phyloP scores from a whole-genome alignment of 2,888 invertebrate species.

The Brachyptera risi region DNA sequence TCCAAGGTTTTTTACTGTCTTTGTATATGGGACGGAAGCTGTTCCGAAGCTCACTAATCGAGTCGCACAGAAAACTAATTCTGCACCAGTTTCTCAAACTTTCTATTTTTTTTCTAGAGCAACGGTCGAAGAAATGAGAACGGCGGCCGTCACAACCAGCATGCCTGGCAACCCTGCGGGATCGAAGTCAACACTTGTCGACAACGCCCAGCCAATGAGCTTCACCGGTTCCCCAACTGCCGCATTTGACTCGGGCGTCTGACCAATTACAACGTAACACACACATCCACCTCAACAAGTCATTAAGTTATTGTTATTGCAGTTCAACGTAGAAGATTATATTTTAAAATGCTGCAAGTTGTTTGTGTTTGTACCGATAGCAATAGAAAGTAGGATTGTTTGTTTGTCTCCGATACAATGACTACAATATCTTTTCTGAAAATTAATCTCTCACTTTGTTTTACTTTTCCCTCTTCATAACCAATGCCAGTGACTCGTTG shows the following conservation, averaged over 20 bases:
- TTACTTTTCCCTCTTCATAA: no score
- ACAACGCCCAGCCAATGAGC: conserved; percentile 76
- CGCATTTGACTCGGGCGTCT: conserved; percentile 29
- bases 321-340: not conserved
- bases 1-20: no score
- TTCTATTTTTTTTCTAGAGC: conserved; percentile 62
- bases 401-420: no score
- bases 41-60: no score
- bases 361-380: not conserved
- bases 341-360: not conserved
- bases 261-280: conserved; percentile 22
- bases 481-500: no score
- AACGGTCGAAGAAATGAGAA: conserved; percentile 73
- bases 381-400: not conserved
- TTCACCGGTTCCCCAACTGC: conserved; percentile 60
- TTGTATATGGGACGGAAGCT: no score
- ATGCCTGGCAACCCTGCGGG: conserved; percentile 47
- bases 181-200: conserved; percentile 71
- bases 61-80: no score
- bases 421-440: no score
- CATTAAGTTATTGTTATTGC: conserved; percentile 19
- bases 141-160: conserved; percentile 42
- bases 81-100: no score
- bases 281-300: conserved; percentile 15
- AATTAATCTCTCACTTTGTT: no score